Conservation (phyloP, 2,888 invertebrate species). For the Griposia aprilina region DNA sequence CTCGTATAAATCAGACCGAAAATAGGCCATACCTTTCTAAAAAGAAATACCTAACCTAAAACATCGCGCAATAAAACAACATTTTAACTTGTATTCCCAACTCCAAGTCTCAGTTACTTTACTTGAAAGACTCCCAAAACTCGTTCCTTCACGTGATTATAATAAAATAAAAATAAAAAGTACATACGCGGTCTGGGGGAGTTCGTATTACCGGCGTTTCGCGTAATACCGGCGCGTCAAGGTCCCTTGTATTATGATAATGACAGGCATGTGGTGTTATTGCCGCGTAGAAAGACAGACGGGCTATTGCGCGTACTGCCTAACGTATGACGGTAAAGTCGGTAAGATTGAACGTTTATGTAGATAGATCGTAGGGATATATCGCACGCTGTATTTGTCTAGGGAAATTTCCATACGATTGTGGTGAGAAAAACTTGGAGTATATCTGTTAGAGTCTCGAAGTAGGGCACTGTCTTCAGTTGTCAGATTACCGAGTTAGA, state of each 20-base stretch:
- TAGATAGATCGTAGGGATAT: conserved; percentile 49
- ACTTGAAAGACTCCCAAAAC: conserved; percentile 31
- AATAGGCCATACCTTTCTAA: conserved; percentile 10
- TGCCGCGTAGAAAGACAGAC: conserved; percentile 36
- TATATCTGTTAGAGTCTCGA: conserved; percentile 7
- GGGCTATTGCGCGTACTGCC: conserved; percentile 38
- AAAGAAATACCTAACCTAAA: conserved; percentile 12
- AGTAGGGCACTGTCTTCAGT: conserved; percentile 31
- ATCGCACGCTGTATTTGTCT: conserved; percentile 48
- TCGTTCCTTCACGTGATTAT: conserved; percentile 38
- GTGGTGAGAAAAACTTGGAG: conserved; percentile 40
- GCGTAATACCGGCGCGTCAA: conserved; percentile 54
- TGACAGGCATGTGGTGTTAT: conserved; percentile 50
- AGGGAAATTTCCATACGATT: conserved; percentile 51
- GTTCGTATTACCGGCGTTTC: conserved; percentile 44
- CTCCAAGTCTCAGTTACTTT: conserved; percentile 36
- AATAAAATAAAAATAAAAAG: conserved; percentile 62
- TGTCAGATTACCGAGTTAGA: conserved; percentile 41
- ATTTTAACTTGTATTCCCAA: conserved; percentile 46
- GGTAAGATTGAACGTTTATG: conserved; percentile 61
- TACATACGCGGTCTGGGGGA: conserved; percentile 37
- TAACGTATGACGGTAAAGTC: conserved; percentile 35
- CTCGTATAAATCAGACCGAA: conserved; percentile 40
- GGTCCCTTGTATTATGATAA: conserved; percentile 63
- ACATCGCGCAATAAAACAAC: conserved; percentile 48